Conservation (phyloP, 2,797 vertebrate genomes). For the Simalia tracyae region DNA sequence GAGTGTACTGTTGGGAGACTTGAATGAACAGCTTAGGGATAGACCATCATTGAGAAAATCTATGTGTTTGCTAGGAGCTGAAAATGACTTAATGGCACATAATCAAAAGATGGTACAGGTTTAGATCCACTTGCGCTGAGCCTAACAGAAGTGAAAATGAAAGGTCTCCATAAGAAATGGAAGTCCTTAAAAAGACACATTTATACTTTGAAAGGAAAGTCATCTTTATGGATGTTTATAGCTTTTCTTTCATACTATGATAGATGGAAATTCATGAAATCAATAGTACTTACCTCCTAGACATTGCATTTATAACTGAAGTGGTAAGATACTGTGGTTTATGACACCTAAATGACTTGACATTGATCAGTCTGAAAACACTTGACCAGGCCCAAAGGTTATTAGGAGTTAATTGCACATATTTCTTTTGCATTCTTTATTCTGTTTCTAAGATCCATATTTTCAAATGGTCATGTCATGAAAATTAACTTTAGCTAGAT, state of each 20-base stretch:
- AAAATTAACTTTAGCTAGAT: neutral
- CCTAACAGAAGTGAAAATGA: neutral
- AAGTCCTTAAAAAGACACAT: slow-evolving; percentile 26
- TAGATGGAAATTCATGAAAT: slow-evolving; percentile 23
- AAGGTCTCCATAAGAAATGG: slow-evolving; percentile 9
- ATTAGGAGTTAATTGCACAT: neutral
- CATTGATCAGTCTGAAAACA: neutral
- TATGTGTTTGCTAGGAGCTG: neutral
- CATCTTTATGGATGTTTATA: slow-evolving; percentile 9
- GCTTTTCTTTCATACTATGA: neutral
- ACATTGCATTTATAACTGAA: neutral
- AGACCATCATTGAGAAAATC: neutral
- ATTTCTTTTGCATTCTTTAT: neutral
- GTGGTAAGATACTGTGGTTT: neutral
- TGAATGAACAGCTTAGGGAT: neutral
- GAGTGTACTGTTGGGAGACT: neutral
- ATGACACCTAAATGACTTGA: neutral
- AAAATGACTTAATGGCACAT: neutral
- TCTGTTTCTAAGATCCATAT: neutral
- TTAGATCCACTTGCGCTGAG: neutral
- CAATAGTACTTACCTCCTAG: slow-evolving; percentile 10
- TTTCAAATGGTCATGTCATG: neutral
- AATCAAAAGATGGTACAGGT: neutral
- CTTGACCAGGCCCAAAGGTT: neutral
- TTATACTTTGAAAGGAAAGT: neutral